Conservation (phyloP, 2,113 vertebrate species). For the Chionodraco myersi region DNA sequence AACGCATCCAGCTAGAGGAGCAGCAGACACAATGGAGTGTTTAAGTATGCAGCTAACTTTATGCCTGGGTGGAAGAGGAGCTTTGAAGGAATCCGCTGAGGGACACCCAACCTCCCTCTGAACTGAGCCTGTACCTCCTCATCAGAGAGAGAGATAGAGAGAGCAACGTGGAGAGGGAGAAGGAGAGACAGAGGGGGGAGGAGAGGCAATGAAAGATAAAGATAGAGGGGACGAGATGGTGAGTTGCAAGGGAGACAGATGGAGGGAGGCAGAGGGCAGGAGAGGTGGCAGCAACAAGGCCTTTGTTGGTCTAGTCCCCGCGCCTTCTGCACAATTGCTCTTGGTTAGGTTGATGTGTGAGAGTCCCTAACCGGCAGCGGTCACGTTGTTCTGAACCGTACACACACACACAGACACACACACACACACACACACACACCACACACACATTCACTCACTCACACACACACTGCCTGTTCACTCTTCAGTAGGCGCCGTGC, state of each 20-base stretch:
- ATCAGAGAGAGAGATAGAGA: conserved; percentile 60
- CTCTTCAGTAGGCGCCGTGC: conserved; percentile 64
- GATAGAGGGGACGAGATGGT: conserved; percentile 44
- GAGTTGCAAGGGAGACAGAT: conserved; percentile 41
- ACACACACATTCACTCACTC: conserved; percentile 10
- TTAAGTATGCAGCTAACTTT: conserved; percentile 81
- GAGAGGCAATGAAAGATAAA: conserved; percentile 34
- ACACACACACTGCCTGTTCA: conserved; percentile 47
- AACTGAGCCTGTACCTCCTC: conserved; percentile 78
- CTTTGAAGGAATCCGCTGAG: conserved; percentile 82
- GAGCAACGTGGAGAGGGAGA: conserved; percentile 26
- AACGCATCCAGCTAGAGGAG: conserved; percentile 55
- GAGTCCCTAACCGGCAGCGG: conserved; percentile 66
- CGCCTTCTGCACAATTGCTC: conserved; percentile 48
- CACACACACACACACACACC: conserved; percentile 30
- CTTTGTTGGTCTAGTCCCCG: conserved; percentile 29
- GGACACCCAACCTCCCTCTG: conserved; percentile 80
- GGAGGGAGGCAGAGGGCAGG: conserved; percentile 20
- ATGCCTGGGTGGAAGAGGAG: conserved; percentile 76
- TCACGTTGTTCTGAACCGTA: conserved; percentile 47
- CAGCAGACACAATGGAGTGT: conserved; percentile 76
- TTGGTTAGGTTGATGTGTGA: conserved; percentile 46
- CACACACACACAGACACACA: conserved; percentile 6
- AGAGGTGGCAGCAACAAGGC: conserved; percentile 52
- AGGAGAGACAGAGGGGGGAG: neutral